These are phyloP conservation scores for Drosophila burlai DNA, from an alignment of 1,140 invertebrate genomes.

Conservation along the genomic window DNA sequence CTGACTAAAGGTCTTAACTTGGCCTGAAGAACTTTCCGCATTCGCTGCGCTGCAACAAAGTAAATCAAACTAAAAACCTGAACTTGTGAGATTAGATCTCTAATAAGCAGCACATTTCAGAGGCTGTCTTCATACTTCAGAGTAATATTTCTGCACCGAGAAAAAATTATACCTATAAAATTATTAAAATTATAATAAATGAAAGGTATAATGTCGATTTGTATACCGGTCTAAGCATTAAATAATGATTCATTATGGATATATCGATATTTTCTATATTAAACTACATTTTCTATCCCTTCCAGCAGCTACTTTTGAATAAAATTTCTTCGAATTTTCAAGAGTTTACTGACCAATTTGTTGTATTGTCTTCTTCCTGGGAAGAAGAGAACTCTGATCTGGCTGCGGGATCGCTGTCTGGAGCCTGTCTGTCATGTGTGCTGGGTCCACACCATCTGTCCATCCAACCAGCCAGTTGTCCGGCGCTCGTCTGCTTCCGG, in stretches of 20 bases:
- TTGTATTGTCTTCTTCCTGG: background rate
- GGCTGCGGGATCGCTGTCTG: conserved; percentile 10
- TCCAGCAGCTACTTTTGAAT: background rate
- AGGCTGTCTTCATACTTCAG: conserved; percentile 5
- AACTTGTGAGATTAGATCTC: conserved; percentile 12
- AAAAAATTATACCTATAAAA: background rate
- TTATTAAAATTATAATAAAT: background rate
- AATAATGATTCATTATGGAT: background rate
- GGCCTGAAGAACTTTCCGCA: background rate
- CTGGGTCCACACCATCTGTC: background rate
- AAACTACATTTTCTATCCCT: background rate
- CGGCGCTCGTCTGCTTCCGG: conserved; percentile 53
- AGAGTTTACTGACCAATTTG: background rate
- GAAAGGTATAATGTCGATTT: background rate
- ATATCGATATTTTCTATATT: background rate
- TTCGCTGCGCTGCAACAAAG: conserved; percentile 45
- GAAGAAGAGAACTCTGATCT: background rate
- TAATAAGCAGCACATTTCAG: conserved; percentile 41
- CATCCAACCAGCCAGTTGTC: conserved; percentile 11
- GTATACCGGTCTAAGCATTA: background rate
- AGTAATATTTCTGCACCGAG: background rate
- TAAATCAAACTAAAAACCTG: conserved; percentile 18
- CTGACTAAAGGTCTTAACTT: conserved; percentile 26
- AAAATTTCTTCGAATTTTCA: background rate
- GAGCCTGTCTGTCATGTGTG: conserved; percentile 40